Evolutionary conservation across 2,888 invertebrate genomes (phyloP).

Genomic region (Ophioninae sp.): DNA sequence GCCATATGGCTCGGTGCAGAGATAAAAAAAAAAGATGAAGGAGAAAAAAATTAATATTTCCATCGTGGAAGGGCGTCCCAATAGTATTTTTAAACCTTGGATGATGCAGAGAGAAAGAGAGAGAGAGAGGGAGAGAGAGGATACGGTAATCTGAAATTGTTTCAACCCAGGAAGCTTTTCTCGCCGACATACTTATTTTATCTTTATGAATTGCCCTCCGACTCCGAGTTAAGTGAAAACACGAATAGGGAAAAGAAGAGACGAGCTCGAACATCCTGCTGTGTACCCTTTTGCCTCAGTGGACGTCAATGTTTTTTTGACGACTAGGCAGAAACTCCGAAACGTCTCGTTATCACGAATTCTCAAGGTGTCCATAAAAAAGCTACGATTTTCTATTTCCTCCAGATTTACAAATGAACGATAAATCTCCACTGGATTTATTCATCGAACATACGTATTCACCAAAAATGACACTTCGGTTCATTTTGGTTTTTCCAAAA

Average conservation of each 20-base stretch:
- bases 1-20: constrained; percentile 71
- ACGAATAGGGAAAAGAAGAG: constrained; percentile 34
- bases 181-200: constrained; percentile 51
- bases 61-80: constrained; percentile 64
- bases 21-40: constrained; percentile 64
- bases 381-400: no score
- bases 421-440: no score
- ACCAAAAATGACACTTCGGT: no score
- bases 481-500: no score
- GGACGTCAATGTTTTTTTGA: constrained; percentile 10
- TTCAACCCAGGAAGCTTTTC: constrained; percentile 50
- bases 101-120: constrained; percentile 30
- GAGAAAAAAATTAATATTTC: constrained; percentile 73
- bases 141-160: constrained; percentile 41
- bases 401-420: no score
- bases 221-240: constrained; percentile 49
- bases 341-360: no score
- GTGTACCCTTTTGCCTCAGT: no score
- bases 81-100: constrained; percentile 55
- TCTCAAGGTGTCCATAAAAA: no score
- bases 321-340: constrained; percentile 4
- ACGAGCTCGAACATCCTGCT: neutral
- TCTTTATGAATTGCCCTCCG: constrained; percentile 52
- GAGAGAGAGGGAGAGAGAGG: neutral
- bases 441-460: no score